Conservation (phyloP, 2,113 vertebrate genomes). For the Donacobius atricapilla region DNA sequence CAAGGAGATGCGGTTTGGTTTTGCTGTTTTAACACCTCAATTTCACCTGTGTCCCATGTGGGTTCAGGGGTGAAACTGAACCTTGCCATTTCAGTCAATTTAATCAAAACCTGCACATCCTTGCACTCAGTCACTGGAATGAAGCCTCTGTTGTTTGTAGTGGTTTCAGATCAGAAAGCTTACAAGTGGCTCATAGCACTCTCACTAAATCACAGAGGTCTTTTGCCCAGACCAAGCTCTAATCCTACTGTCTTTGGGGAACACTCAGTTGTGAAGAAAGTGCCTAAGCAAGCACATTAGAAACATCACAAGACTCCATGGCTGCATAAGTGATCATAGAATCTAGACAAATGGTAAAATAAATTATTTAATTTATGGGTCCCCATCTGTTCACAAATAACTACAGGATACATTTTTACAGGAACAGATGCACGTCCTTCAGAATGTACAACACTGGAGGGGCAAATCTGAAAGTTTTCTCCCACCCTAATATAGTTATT, state of each 20-base stretch:
- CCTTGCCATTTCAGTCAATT: neutral
- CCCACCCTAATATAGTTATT: neutral
- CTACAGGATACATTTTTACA: neutral
- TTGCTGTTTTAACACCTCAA: neutral
- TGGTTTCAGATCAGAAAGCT: neutral
- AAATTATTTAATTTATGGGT: slow-evolving; percentile 23
- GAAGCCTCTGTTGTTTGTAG: neutral
- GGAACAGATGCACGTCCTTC: neutral
- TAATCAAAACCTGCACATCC: neutral
- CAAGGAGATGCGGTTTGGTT: neutral
- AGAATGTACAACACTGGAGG: neutral
- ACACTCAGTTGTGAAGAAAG: neutral
- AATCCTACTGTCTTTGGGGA: neutral
- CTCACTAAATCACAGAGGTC: neutral
- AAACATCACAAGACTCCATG: neutral
- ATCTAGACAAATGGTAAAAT: slow-evolving; percentile 21
- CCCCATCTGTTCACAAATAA: slow-evolving; percentile 26
- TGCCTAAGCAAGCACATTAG: slow-evolving; percentile 6
- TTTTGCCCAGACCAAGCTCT: neutral
- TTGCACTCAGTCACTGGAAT: neutral
- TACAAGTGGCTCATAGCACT: neutral
- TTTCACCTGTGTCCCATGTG: neutral
- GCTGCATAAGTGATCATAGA: slow-evolving; percentile 18
- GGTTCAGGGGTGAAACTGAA: neutral
- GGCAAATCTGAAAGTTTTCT: neutral